Evolutionary conservation across 2,888 invertebrate species (phyloP), one percentile per base, ranked within the genome.

Genomic region (Acrocyrtus sp.): DNA sequence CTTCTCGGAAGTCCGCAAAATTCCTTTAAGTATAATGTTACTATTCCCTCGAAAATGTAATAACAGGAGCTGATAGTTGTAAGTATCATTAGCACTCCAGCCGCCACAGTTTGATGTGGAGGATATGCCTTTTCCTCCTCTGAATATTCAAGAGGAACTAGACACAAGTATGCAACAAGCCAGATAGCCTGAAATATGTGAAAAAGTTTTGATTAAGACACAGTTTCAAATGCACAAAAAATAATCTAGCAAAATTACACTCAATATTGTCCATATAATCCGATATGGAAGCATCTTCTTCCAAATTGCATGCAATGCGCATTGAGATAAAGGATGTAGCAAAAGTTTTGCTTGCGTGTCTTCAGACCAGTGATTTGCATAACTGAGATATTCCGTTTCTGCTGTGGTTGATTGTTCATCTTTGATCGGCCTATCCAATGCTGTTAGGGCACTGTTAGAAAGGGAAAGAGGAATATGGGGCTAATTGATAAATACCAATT

Each of bases 271-370:
- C 67, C 67, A 67, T 0, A 27, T 0, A 15, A 67, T 51, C n/a
- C 58, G 58, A 19, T 51, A 67, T 4, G 17, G 6, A 4, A 41
- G 29, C 67, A 67, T 67, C 39, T 27, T 67, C 17, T 50, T 12
- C 67, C 67, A 67, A 1, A 50, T 19, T 22, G 67, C 58, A 26
- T 39, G 21, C 8, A 67, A 45, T 15, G 48, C 22, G 29, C 57
- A 58, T 48, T 53, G 47, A 29, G 67, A 51, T 41, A 67, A 27
- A n/a, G 67, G 67, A 45, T 67, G 67, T 22, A 67, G 51, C 10
- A 67, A 43, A 3, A 67, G 12, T 19, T 58, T 67, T 27, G 43
- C 67, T 27, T 41, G 67, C 10, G 43, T 51, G 6, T 51, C 67
- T 43, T 67, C 51, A 4, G 67, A 43, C 67, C 67, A 67, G 1